Evolutionary conservation across 2,888 invertebrate species (phyloP).

Genomic region (Mamestra brassicae): DNA sequence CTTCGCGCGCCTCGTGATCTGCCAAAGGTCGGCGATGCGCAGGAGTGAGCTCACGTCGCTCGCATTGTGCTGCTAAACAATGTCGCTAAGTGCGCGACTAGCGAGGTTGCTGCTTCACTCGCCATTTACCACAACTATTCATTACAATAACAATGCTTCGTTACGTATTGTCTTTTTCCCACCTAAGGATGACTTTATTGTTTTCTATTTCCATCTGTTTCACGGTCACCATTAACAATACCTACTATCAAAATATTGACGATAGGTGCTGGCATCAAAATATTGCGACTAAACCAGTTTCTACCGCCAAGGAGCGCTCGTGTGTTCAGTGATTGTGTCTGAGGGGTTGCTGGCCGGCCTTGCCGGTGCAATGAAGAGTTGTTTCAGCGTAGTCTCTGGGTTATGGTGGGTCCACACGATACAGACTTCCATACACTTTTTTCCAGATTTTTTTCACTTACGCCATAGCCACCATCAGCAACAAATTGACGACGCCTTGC

Average conservation of each 20-base stretch:
- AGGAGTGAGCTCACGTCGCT: neutral
- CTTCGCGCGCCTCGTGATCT: conserved; percentile 51
- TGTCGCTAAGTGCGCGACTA: conserved; percentile 9
- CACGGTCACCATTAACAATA: conserved; percentile 17
- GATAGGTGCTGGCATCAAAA: neutral
- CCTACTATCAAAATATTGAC: conserved; percentile 2
- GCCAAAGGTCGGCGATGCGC: conserved; percentile 39
- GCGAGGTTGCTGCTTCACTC: conserved; percentile 23
- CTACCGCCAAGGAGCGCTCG: neutral
- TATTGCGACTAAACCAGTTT: neutral
- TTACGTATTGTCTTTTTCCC: conserved; percentile 27
- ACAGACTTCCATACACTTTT: no score
- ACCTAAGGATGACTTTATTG: conserved; percentile 27
- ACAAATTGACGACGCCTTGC: no score
- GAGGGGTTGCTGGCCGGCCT: no score
- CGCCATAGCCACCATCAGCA: no score
- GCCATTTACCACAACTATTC: conserved; percentile 18
- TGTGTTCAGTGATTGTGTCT: no score
- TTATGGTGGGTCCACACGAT: no score
- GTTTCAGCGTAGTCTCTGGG: no score
- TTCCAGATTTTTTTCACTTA: no score
- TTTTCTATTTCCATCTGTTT: conserved; percentile 25
- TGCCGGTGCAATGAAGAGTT: neutral
- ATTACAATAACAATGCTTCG: conserved; percentile 29
- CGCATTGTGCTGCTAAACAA: conserved; percentile 32